Base-by-base conservation (phyloP, 2,113 vertebrate genomes). In the Chaenogobius annularis region DNA sequence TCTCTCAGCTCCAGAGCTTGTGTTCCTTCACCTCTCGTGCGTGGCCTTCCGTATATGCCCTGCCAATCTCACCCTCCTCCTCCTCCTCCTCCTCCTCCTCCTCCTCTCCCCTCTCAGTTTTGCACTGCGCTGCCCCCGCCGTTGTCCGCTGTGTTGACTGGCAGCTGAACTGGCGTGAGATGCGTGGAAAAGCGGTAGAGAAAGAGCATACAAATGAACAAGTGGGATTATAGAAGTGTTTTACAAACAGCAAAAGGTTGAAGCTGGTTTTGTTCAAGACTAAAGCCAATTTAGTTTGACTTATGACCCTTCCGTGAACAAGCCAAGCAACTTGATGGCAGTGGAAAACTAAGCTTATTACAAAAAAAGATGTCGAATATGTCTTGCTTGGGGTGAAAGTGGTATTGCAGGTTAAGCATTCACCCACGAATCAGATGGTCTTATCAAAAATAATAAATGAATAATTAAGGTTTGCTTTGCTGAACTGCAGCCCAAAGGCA, bases 21-120 rank as follows among this genome's bases (percentile, higher is more conserved):
- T 67, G 74, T 75, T 75, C 83, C 63, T 63, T 82, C 78, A 83
- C 83, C 79, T 80, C 74, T 75, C 69, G 37, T 40, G 37, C 37
- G 37, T 40, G 77, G 82, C 82, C 85, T 77, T 80, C 61, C 43
- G 37, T 40, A 12, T 26, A 1, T n/a, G 46, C 63, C 37, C 77
- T 81, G 84, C 54, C 78, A 78, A 79, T 83, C 77, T 78, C 70
- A 59, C 73, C 63, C 76, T 37, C 14, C 71, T 58, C 35, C 72
- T 79, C 68, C 31, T 58, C 47, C 7, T 19, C 47, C 77, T 78
- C 68, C 59, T 69, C 63, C 75, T 37, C 14, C 71, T 54, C 37
- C 70, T 81, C 19, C 19, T 52, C 48, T 52, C 17, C 8, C 48
- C 48, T 52, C 71, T 79, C 14, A 17, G 77, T 70, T 73, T 72